phyloP scores from a whole-genome alignment of 2,113 vertebrate species.

The Malaclemys terrapin region DNA sequence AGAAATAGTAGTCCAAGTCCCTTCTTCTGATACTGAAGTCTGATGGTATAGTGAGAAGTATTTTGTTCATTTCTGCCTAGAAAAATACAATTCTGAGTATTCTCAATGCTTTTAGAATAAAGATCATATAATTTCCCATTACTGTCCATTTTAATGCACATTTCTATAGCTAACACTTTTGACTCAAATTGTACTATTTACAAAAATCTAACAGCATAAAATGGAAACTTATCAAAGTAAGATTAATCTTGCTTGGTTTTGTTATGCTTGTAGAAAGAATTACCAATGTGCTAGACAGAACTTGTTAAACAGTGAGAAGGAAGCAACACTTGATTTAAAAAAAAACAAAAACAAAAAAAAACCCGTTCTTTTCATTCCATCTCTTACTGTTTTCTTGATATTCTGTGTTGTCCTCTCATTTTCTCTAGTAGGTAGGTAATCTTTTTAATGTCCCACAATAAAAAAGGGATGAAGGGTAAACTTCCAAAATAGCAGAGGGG shows the following conservation, averaged over 20 bases:
- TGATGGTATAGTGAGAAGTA: background rate
- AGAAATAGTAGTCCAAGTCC: background rate
- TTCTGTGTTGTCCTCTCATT: background rate
- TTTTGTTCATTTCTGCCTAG: background rate
- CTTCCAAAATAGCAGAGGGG: background rate
- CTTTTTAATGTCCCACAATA: background rate
- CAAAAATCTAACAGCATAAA: background rate
- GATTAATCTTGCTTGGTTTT: background rate
- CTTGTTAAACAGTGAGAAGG: background rate
- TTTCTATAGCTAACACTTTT: background rate
- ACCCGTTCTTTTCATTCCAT: background rate
- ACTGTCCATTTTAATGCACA: background rate
- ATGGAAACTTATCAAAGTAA: background rate
- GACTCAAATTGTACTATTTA: conserved; percentile 8
- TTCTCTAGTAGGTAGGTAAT: background rate
- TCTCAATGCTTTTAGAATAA: background rate
- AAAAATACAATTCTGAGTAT: background rate
- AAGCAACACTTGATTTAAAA: background rate
- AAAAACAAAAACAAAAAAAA: too few species aligned
- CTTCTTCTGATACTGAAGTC: background rate
- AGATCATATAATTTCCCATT: background rate
- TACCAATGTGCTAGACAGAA: background rate
- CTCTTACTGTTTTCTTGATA: background rate
- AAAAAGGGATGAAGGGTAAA: background rate
- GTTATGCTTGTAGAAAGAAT: background rate